These are phyloP conservation scores for Meta bourneti DNA, from an alignment of 2,888 invertebrate species.

Conservation along the genomic window DNA sequence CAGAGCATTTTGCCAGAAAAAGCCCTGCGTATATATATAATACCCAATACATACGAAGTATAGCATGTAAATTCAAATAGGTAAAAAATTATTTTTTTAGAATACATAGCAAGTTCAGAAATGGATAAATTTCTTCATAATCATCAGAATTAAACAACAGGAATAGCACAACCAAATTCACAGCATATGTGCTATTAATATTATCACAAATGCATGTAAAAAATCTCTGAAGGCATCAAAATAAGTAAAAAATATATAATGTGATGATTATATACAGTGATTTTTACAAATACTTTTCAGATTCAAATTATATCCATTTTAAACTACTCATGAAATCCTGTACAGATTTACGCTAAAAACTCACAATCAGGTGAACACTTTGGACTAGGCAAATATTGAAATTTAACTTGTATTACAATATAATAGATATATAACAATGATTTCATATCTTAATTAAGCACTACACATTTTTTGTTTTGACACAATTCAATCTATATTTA, in stretches of 20 bases:
- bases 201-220: slow-evolving; percentile 51
- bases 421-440: slow-evolving; percentile 19
- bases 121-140: too few species aligned
- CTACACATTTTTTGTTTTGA: neutral
- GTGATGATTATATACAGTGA: slow-evolving; percentile 58
- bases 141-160: too few species aligned
- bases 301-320: slow-evolving; percentile 33
- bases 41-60: too few species aligned
- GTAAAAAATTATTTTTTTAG: too few species aligned
- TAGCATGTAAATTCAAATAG: too few species aligned
- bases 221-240: slow-evolving; percentile 41
- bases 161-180: slow-evolving; percentile 3
- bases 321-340: slow-evolving; percentile 31
- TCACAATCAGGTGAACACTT: slow-evolving; percentile 35
- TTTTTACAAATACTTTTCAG: slow-evolving; percentile 32
- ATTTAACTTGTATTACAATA: slow-evolving; percentile 15
- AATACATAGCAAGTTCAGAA: too few species aligned
- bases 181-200: slow-evolving; percentile 4
- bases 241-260: slow-evolving; percentile 25
- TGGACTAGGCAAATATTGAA: slow-evolving; percentile 57
- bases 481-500: too few species aligned
- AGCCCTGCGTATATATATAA: too few species aligned
- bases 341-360: slow-evolving; percentile 49
- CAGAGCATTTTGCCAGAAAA: too few species aligned
- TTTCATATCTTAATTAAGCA: neutral